These are phyloP conservation scores for Tretioscincus oriximinensis DNA, from an alignment of 2,113 vertebrate species.

Conservation along the genomic window DNA sequence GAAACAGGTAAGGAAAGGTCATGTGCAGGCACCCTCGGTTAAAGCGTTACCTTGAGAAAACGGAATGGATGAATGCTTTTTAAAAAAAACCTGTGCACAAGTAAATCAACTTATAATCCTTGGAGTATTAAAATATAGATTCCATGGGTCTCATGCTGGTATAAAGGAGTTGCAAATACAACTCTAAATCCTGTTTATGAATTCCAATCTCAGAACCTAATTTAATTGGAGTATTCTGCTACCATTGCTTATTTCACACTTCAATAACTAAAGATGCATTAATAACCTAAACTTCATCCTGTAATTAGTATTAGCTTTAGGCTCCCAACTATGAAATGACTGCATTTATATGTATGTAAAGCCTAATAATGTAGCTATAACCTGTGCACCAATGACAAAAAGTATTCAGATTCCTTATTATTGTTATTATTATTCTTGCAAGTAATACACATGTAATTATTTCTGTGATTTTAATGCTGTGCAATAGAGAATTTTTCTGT, in stretches of 20 bases:
- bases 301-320: conserved; percentile 79
- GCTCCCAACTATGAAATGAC: conserved; percentile 74
- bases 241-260: conserved; percentile 82
- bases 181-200: conserved; percentile 60
- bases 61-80: no score
- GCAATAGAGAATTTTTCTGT: no score
- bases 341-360: conserved; percentile 76
- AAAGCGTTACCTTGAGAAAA: no score
- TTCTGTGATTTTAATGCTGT: conserved; percentile 21
- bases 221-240: conserved; percentile 78
- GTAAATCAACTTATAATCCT: no score
- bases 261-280: conserved; percentile 78
- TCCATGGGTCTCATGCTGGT: conserved; percentile 19
- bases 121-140: conserved; percentile 16
- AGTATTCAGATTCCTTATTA: conserved; percentile 42
- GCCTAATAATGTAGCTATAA: conserved; percentile 73
- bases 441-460: conserved; percentile 59
- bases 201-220: conserved; percentile 74
- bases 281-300: conserved; percentile 78
- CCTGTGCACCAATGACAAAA: conserved; percentile 58
- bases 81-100: no score
- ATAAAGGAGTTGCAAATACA: conserved; percentile 51
- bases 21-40: no score
- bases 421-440: conserved; percentile 48
- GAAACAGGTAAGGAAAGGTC: no score